Conservation (phyloP, 2,113 vertebrate genomes). For the Xenus cinereus region DNA sequence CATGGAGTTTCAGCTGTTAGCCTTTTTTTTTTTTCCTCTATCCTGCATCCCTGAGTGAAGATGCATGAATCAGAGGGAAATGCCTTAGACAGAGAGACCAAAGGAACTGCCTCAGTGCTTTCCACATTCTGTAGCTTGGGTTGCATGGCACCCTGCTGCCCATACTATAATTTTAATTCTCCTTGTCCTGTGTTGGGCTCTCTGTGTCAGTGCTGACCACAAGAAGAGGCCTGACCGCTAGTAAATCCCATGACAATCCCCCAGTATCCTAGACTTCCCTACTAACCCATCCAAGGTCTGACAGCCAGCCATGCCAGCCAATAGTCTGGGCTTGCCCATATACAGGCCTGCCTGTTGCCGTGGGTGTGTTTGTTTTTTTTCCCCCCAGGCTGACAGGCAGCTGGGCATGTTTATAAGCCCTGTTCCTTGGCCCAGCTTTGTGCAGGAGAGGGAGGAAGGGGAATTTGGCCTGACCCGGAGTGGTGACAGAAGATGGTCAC, state of each 20-base stretch:
- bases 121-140: not conserved
- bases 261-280: not conserved
- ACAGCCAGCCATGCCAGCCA: not conserved
- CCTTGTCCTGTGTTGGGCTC: not conserved
- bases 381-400: not conserved
- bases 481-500: constrained; percentile 34
- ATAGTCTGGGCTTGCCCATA: constrained; percentile 13
- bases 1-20: not conserved
- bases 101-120: not conserved
- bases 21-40: not conserved
- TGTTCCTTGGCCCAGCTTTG: not conserved
- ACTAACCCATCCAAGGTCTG: not conserved
- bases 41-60: not conserved
- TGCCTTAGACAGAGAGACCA: not conserved
- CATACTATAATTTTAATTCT: not conserved
- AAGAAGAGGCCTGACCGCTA: not conserved
- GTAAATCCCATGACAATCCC: not conserved
- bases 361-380: not conserved
- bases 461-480: not conserved
- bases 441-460: constrained; percentile 10
- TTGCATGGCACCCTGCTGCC: not conserved
- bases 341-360: constrained; percentile 15
- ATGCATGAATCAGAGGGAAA: not conserved
- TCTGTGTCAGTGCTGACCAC: not conserved
- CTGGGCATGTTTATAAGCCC: not conserved